Conservation (phyloP, 2,113 vertebrate genomes). For the Alligator mississippiensis region DNA sequence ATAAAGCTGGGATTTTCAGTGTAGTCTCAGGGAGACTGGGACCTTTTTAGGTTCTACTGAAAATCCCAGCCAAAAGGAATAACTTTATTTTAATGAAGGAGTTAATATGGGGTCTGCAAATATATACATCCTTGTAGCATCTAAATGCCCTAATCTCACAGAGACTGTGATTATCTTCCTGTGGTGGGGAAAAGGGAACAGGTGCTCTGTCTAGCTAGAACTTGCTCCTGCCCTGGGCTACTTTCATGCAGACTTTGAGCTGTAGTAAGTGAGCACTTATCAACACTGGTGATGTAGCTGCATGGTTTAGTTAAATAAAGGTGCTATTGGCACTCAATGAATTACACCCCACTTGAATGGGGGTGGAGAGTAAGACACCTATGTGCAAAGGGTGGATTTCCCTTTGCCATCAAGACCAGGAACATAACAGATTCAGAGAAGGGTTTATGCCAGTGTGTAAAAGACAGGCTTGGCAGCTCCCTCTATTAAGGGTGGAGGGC, state of each 20-base stretch:
- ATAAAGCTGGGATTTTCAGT: no score
- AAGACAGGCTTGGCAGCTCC: background rate
- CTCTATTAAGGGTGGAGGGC: background rate
- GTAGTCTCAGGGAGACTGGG: background rate
- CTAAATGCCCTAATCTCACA: no score
- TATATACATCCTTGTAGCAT: no score
- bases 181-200: no score
- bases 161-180: no score
- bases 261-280: no score
- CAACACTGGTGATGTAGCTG: background rate
- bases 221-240: no score
- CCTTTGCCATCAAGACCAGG: background rate
- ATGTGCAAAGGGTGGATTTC: background rate
- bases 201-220: no score
- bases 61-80: slow-evolving; percentile 52
- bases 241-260: background rate
- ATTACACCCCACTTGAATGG: background rate
- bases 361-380: background rate
- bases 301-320: background rate
- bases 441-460: background rate
- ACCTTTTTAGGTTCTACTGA: slow-evolving; percentile 24
- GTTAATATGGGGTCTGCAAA: no score
- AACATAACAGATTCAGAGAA: background rate
- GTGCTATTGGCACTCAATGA: background rate
- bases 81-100: background rate